These are phyloP conservation scores for Drosophila bocqueti DNA, from an alignment of 1,140 invertebrate genomes.

Conservation along the genomic window DNA sequence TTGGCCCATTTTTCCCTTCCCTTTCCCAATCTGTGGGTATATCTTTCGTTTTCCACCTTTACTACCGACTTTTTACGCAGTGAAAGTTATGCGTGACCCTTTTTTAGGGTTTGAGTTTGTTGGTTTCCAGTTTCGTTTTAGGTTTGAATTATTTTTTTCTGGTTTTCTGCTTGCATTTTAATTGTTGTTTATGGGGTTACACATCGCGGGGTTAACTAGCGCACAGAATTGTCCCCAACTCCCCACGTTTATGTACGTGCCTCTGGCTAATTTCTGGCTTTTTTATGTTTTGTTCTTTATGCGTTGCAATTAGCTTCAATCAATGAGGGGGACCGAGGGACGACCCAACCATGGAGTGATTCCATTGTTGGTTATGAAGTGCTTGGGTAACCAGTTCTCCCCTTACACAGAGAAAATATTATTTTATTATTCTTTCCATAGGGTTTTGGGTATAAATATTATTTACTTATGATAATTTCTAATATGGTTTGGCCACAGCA, in stretches of 20 bases:
- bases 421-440: background rate
- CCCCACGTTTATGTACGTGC: conserved; percentile 31
- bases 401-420: background rate
- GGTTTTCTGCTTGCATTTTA: conserved; percentile 53
- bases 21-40: background rate
- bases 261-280: conserved; percentile 44
- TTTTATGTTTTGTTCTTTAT: conserved; percentile 47
- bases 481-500: too few species aligned
- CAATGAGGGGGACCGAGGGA: conserved; percentile 45
- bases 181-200: conserved; percentile 49
- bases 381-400: conserved; percentile 12
- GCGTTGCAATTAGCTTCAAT: conserved; percentile 76
- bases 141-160: conserved; percentile 32
- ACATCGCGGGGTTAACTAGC: conserved; percentile 52
- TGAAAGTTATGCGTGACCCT: conserved; percentile 59
- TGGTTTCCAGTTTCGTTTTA: conserved; percentile 32
- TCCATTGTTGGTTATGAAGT: conserved; percentile 36
- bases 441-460: background rate
- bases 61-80: conserved; percentile 6
- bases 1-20: background rate
- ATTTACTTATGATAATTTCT: background rate
- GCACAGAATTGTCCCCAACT: conserved; percentile 3
- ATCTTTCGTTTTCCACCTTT: background rate
- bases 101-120: conserved; percentile 19
- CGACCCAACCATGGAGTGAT: conserved; percentile 47